Conservation (phyloP, 2,888 invertebrate species). For the Caenorhabditis sinica region DNA sequence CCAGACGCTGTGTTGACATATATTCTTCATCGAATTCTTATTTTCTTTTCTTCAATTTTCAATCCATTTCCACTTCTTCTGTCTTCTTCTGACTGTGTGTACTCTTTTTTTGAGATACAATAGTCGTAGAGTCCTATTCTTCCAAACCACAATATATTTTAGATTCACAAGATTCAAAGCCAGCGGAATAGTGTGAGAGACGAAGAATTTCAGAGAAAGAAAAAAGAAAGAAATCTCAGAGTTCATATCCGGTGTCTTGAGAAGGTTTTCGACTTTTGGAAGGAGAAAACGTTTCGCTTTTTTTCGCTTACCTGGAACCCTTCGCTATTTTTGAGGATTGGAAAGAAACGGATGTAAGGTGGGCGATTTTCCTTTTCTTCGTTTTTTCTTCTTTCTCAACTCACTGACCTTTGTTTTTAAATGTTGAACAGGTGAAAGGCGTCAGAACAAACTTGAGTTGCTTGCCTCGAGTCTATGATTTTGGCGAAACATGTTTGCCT, state of each 20-base stretch:
- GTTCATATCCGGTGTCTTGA: constrained; percentile 47
- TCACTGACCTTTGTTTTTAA: constrained; percentile 28
- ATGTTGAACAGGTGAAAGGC: neutral
- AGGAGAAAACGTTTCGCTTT: neutral
- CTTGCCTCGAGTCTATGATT: too few relatives aligned
- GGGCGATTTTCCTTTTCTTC: constrained; percentile 22
- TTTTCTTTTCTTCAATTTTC: constrained; percentile 7
- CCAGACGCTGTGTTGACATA: constrained; percentile 17
- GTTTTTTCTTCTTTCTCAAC: constrained; percentile 10
- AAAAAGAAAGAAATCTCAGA: constrained; percentile 27
- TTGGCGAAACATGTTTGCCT: too few relatives aligned
- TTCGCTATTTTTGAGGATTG: constrained; percentile 16
- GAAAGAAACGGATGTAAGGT: constrained; percentile 28
- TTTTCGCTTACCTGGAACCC: neutral
- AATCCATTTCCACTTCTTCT: constrained; percentile 6
- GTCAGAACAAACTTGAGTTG: neutral
- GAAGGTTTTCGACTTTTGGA: constrained; percentile 32
- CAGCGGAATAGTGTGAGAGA: constrained; percentile 7
- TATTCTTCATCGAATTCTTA: constrained; percentile 3
- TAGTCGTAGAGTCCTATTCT: constrained; percentile 14
- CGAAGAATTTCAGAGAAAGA: neutral
- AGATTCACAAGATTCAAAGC: neutral
- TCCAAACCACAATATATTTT: constrained; percentile 34
- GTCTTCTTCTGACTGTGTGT: constrained; percentile 11
- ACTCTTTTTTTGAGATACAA: constrained; percentile 35